Evolutionary conservation across 2,113 vertebrate species (phyloP), one percentile per base, ranked within the genome.

Genomic region (Chloebia gouldiae): DNA sequence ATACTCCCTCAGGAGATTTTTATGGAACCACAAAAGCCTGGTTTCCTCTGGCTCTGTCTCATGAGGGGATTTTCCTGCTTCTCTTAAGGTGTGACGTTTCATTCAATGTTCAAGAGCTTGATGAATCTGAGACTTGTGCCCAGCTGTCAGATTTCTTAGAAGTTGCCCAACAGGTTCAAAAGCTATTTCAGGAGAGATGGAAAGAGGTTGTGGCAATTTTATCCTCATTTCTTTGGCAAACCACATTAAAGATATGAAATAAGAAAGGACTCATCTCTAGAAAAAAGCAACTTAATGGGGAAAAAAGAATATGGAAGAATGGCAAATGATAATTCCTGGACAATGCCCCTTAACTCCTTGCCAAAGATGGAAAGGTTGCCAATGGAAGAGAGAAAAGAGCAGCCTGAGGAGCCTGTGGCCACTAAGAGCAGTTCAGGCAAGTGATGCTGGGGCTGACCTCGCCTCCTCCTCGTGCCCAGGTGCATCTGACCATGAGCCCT

Each of bases 401-500:
- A 81, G 54, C 77, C 40, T 47, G 54, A 57, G 51, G n/a, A 79
- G 57, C 37, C 44, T 61, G 39, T 9, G 15, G 56, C 73, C 40
- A 56, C 37, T 6, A 33, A 15, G 9, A 89, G 12, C 28, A 39
- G 71, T 66, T 68, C n/a, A 53, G 40, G 47, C 45, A 51, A 0
- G 0, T 1, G 10, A 24, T 37, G 56, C 33, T 71, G 61, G 45
- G 61, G 22, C 37, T 90, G 37, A 39, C 7, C 42, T 85, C 0
- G 0, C 17, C 60, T 73, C 28, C 60, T 23, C 19, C 56, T 61
- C 0, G 0, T 44, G 60, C 37, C 54, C 19, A 25, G 23, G 10
- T 51, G 13, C 30, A 44, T 17, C 54, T 7, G 2, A 23, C 16
- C 21, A 1, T 0, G 3, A 37, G 24, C 23, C 63, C 31, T 51